These are phyloP conservation scores for Tipula helvola DNA, from an alignment of 2,888 invertebrate genomes.

Conservation along the genomic window DNA sequence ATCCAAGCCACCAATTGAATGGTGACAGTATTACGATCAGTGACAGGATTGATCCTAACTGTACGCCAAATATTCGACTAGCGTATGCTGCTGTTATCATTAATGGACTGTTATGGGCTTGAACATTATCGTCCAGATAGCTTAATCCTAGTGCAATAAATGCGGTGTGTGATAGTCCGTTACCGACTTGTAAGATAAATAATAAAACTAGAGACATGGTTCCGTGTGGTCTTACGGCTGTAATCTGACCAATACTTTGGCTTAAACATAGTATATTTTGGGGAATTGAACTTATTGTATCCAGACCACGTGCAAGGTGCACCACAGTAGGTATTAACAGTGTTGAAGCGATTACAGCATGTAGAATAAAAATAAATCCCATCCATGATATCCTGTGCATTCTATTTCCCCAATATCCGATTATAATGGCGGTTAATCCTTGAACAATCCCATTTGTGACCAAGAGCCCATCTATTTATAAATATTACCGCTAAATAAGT, in stretches of 20 bases:
- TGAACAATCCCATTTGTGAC: slow-evolving; percentile 42
- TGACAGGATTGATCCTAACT: slow-evolving; percentile 31
- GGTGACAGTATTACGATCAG: slow-evolving; percentile 24
- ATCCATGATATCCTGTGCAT: slow-evolving; percentile 47
- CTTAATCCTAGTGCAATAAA: slow-evolving; percentile 44
- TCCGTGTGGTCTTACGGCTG: slow-evolving; percentile 18
- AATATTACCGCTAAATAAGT: background rate
- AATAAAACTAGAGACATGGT: slow-evolving; percentile 36
- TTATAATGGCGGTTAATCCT: slow-evolving; percentile 38
- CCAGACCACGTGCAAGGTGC: slow-evolving; percentile 22
- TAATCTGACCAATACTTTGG: background rate
- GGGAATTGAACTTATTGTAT: background rate
- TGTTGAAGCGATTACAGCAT: slow-evolving; percentile 38
- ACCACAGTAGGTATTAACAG: slow-evolving; percentile 44
- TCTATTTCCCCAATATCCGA: slow-evolving; percentile 46
- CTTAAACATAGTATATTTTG: slow-evolving; percentile 16
- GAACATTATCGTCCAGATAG: slow-evolving; percentile 49
- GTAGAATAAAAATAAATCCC: slow-evolving; percentile 41
- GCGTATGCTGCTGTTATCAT: slow-evolving; percentile 33
- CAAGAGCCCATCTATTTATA: slow-evolving; percentile 44
- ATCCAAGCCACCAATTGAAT: slow-evolving; percentile 39
- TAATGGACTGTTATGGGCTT: slow-evolving; percentile 38
- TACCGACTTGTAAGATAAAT: slow-evolving; percentile 37
- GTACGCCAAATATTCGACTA: slow-evolving; percentile 30
- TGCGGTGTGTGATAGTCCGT: slow-evolving; percentile 37